Base-by-base conservation (phyloP, 2,113 vertebrate species). In the Gymnogyps californianus region DNA sequence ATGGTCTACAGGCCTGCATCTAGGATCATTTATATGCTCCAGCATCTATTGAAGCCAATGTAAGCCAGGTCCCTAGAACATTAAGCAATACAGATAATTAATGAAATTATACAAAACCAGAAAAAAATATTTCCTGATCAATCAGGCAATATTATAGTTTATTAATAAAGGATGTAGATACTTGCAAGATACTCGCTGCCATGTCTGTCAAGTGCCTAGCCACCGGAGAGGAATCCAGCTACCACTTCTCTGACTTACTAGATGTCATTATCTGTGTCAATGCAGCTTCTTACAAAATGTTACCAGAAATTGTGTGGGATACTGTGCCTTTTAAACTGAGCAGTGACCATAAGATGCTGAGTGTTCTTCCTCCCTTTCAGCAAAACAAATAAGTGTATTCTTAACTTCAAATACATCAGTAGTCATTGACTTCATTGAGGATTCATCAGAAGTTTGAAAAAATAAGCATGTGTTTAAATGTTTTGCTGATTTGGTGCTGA, bases 401-500 rank as follows among this genome's bases (percentile, higher is more conserved):
- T 54, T 87, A 75, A 70, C 64, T 86, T 89, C 10, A 40, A 20
- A 38, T 40, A 44, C 1, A 1, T n/a, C 47, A 65, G 13, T 52
- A 65, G 15, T 78, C 49, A 19, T 25, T 40, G 62, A 46, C 49
- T 76, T 96, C 29, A 77, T 10, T 2, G 13, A 71, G 18, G 65
- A 61, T 69, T 89, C 46, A 49, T 57, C 61, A 87, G 54, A 76
- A 75, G 49, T 65, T 83, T 72, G 71, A 49, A 79, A 89, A 84
- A 89, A 52, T 32, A 71, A 55, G 14, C 47, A 8, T 12, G 25
- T 42, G 6, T 46, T 87, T 82, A 89, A 91, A 64, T 0, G 1
- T 83, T 94, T 91, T 85, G 36, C 57, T 83, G 40, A 51, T 76
- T 70, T 83, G 34, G 9, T 84, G 42, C 55, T 84, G 24, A 85